These are phyloP conservation scores for Engystomops pustulosus DNA, from an alignment of 2,113 vertebrate genomes.

Conservation along the genomic window DNA sequence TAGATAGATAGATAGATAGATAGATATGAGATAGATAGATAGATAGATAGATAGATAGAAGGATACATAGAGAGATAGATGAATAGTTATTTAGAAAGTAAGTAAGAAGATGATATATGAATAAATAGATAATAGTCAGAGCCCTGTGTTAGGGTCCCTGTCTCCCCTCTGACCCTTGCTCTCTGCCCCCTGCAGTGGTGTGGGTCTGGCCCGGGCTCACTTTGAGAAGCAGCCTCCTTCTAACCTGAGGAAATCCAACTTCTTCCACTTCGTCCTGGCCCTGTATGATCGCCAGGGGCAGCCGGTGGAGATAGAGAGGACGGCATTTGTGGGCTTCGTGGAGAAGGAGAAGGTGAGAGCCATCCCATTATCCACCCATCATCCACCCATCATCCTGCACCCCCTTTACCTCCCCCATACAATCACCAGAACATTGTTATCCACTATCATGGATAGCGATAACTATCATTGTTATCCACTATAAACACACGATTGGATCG, in stretches of 20 bases:
- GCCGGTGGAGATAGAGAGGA: constrained; percentile 98
- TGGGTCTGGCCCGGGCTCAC: constrained; percentile 97
- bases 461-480: not conserved
- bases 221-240: constrained; percentile 99
- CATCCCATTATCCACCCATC: not conserved
- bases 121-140: not conserved
- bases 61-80: not conserved
- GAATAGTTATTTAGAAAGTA: not conserved
- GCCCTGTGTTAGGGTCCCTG: not conserved
- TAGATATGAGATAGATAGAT: not conserved
- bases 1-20: not conserved
- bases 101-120: too few relatives aligned
- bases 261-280: constrained; percentile 99
- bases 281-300: constrained; percentile 97
- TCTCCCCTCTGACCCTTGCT: constrained; percentile 68
- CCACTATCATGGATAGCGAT: not conserved
- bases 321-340: constrained; percentile 94
- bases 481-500: not conserved
- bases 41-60: not conserved
- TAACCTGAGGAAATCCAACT: constrained; percentile 98
- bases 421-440: not conserved
- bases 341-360: constrained; percentile 95
- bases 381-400: not conserved
- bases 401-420: not conserved
- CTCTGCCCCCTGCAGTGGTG: constrained; percentile 88